These are phyloP conservation scores for Trichomycterus rosablanca DNA, from an alignment of 2,113 vertebrate species.

Conservation along the genomic window DNA sequence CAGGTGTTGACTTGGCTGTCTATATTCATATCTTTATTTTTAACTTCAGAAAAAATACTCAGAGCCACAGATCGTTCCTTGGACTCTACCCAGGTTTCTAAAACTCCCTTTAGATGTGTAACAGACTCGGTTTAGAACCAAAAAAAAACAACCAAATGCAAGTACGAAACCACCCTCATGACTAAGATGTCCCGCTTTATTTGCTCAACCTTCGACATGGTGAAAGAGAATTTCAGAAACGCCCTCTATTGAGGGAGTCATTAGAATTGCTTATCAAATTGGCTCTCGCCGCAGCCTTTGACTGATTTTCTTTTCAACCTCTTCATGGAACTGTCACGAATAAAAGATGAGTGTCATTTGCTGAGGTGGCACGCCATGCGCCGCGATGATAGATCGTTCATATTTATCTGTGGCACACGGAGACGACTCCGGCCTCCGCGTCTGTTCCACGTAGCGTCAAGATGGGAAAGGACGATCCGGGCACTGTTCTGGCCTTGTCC, in stretches of 20 bases:
- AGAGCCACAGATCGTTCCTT: no score
- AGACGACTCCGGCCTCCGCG: conserved; percentile 8
- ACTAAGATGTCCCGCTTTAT: conserved; percentile 20
- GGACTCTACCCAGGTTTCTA: no score
- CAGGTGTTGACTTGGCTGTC: no score
- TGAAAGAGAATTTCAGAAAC: conserved; percentile 2
- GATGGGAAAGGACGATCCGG: not conserved
- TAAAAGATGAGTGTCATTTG: conserved; percentile 59
- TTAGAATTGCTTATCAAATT: conserved; percentile 55
- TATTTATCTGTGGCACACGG: conserved; percentile 32
- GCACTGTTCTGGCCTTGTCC: not conserved
- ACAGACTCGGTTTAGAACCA: no score
- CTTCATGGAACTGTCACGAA: conserved; percentile 55
- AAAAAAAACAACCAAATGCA: no score
- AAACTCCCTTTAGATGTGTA: no score
- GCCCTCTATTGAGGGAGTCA: conserved; percentile 44
- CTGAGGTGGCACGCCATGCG: conserved; percentile 50
- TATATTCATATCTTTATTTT: no score
- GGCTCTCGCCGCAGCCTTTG: conserved; percentile 50
- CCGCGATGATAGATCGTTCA: conserved; percentile 49
- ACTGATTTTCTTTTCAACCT: conserved; percentile 51
- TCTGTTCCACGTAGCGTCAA: conserved; percentile 6
- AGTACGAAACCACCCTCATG: no score
- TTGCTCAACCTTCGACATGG: conserved; percentile 22
- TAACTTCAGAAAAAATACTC: no score